Conservation (phyloP, 2,797 vertebrate genomes). For the Erethizon dorsatum region DNA sequence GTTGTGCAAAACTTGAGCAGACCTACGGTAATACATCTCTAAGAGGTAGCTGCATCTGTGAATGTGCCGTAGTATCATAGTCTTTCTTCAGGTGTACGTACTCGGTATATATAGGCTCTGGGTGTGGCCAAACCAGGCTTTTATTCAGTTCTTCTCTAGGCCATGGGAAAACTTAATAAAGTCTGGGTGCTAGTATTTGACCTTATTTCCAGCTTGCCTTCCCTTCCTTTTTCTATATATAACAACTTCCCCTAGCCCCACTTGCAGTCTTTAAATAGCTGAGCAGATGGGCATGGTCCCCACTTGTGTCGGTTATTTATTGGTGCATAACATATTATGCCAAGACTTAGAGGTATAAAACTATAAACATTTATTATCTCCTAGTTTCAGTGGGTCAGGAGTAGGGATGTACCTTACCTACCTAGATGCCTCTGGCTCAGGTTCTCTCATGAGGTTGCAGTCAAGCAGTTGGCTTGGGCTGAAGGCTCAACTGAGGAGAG, state of each 20-base stretch:
- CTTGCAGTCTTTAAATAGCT: slow-evolving; percentile 69
- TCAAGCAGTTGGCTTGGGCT: slow-evolving; percentile 23
- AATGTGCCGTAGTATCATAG: not conserved
- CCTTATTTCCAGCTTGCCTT: not conserved
- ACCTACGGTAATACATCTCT: not conserved
- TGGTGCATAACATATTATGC: slow-evolving; percentile 68
- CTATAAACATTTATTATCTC: slow-evolving; percentile 23
- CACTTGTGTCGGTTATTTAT: not conserved
- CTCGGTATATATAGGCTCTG: not conserved
- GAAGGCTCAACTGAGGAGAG: not conserved
- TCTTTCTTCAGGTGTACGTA: not conserved
- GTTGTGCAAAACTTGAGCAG: slow-evolving; percentile 22
- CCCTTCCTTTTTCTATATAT: slow-evolving; percentile 37
- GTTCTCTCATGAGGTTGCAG: slow-evolving; percentile 24
- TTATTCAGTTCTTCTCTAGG: slow-evolving; percentile 59
- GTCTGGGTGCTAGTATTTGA: slow-evolving; percentile 50
- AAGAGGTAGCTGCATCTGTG: not conserved
- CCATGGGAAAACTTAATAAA: slow-evolving; percentile 40
- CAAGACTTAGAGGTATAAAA: slow-evolving; percentile 40
- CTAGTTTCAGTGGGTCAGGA: slow-evolving; percentile 17
- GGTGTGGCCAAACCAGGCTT: not conserved
- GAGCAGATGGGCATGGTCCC: slow-evolving; percentile 27
- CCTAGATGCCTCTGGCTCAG: slow-evolving; percentile 3
- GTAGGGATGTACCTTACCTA: not conserved
- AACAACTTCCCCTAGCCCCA: slow-evolving; percentile 54